Base-by-base conservation (phyloP, 1,140 invertebrate species). In the Homalodisca vitripennis region DNA sequence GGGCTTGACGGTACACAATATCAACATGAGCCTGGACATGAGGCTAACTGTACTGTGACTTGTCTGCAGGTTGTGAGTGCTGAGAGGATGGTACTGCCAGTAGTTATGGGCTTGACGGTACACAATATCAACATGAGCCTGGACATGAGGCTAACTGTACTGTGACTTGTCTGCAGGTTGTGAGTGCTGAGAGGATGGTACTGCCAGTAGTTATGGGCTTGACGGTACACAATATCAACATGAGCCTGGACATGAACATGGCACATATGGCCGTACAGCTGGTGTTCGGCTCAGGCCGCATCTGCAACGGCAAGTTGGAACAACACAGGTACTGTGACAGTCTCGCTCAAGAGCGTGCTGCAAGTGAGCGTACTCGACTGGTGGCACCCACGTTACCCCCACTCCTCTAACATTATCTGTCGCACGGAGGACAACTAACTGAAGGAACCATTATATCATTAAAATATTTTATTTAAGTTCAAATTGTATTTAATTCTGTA, bases 341-440 rank as follows among this genome's bases (percentile, higher is more conserved):
- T 87, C 17, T 75, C 84, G 0, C 75, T 92, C 10, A 87, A 88
- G 75, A 83, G 85, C 41, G 88, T 90, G 22, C 76, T 85, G n/a
- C 84, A 84, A 68, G 79, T 87, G 6, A 77, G 81, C 62, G 81
- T 90, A 20, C 80, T 87, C 66, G 85, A 89, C 72, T 92, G 89
- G 89, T 92, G 89, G 89, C 84, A 90, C 77, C 85, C 87, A 0
- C 80, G 80, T 67, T 92, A 90, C 79, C 89, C 88, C 13, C 81
- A 86, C 77, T 81, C 82, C 72, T 80, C 63, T 34, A 26, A 60
- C 24, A 32, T 27, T 1, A 27, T 66, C 41, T 34, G 14, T 47
- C 32, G 32, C 1, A 17, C 20, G 24, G 63, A 66, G 6, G 24
- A 64, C 20, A 17, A 29, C 27, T 64, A n/a, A n/a, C n/a, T n/a